A percentile compares a stretch with the other conserved stretches of the same genome.
Evolutionary conservation across 2,888 invertebrate species (phyloP).

Genomic region (Orthosia gothica): DNA sequence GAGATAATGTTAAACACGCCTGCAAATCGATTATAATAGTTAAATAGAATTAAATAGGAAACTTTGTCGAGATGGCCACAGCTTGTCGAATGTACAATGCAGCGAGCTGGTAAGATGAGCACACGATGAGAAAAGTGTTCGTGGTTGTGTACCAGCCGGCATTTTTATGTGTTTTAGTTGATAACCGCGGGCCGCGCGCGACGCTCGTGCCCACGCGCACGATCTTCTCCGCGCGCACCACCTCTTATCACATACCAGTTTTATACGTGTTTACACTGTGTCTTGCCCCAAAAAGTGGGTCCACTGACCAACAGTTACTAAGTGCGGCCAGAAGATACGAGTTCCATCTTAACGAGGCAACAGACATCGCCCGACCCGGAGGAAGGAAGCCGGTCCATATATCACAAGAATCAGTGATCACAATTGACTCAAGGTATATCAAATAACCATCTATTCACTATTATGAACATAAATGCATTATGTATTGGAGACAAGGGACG

Average conservation of each 20-base stretch:
- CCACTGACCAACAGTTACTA: conserved; percentile 57
- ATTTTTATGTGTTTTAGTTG: conserved; percentile 89
- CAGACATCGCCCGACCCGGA: conserved; percentile 2
- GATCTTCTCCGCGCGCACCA: conserved; percentile 67
- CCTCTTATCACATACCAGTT: conserved; percentile 71
- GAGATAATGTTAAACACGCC: conserved; percentile 67
- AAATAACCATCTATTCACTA: conserved; percentile 71
- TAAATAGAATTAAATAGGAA: conserved; percentile 62
- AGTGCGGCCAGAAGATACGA: conserved; percentile 53
- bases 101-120: conserved; percentile 66
- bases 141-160: conserved; percentile 77
- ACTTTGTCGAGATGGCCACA: conserved; percentile 49
- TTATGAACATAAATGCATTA: conserved; percentile 76
- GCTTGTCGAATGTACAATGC: conserved; percentile 78
- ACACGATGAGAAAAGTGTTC: conserved; percentile 76
- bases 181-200: conserved; percentile 85
- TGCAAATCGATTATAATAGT: conserved; percentile 57
- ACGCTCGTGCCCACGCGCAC: conserved; percentile 79
- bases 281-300: conserved; percentile 60
- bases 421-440: conserved; percentile 86
- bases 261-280: conserved; percentile 65
- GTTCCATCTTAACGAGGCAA: conserved; percentile 44
- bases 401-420: conserved; percentile 72
- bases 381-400: conserved; percentile 63
- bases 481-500: conserved; percentile 76